phyloP scores from a whole-genome alignment of 2,113 vertebrate genomes.

The Talpa occidentalis region DNA sequence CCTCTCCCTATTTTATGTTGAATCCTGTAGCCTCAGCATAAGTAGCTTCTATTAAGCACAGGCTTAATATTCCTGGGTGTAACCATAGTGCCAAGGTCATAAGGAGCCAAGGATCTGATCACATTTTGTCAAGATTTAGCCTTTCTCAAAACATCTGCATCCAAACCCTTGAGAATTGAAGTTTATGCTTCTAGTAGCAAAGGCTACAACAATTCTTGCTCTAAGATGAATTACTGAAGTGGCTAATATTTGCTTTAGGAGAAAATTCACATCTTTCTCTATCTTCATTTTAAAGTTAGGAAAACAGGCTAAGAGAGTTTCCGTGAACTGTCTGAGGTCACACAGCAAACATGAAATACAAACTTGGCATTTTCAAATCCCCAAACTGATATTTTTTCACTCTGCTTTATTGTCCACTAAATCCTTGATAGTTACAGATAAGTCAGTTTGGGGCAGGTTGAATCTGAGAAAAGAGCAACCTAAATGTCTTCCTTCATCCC shows the following conservation, averaged over 20 bases:
- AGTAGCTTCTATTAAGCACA: not conserved
- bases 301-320: not conserved
- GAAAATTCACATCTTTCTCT: not conserved
- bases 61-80: not conserved
- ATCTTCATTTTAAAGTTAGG: conserved; percentile 2
- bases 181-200: not conserved
- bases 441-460: not conserved
- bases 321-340: not conserved
- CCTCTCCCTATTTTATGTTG: not conserved
- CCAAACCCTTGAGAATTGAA: not conserved
- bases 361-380: conserved; percentile 20
- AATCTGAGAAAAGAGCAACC: not conserved
- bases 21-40: not conserved
- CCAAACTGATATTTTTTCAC: not conserved
- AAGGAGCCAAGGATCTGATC: not conserved
- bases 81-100: no score
- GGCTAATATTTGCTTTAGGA: not conserved
- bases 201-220: not conserved
- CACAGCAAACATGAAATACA: not conserved
- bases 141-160: not conserved
- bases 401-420: not conserved
- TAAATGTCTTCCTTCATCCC: not conserved
- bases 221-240: not conserved
- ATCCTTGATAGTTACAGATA: not conserved
- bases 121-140: not conserved